These are phyloP conservation scores for Austrofundulus limnaeus DNA, from an alignment of 2,113 vertebrate species.

Conservation along the genomic window DNA sequence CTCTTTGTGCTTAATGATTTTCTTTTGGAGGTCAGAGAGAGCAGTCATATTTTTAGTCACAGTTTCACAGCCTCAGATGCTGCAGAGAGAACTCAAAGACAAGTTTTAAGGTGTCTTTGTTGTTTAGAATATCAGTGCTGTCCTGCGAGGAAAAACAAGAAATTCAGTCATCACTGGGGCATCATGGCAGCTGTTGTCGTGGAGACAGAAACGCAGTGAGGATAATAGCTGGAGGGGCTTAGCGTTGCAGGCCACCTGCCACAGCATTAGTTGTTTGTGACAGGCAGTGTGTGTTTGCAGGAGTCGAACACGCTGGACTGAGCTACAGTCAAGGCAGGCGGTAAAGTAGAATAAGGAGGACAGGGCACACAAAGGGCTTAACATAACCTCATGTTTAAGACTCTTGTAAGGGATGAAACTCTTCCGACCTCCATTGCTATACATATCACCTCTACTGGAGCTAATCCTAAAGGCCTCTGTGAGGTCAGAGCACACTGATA, in stretches of 20 bases:
- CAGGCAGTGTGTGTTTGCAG: constrained; percentile 30
- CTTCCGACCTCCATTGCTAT: constrained; percentile 42
- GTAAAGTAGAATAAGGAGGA: constrained; percentile 60
- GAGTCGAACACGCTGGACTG: constrained; percentile 8
- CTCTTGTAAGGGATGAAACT: constrained; percentile 49
- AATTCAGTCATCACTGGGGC: constrained; percentile 52
- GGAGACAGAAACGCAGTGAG: constrained; percentile 73
- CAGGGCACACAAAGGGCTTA: constrained; percentile 66
- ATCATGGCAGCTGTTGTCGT: constrained; percentile 72
- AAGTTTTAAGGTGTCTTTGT: constrained; percentile 22
- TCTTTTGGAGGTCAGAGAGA: constrained; percentile 1
- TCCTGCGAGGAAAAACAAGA: constrained; percentile 50
- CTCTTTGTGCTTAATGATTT: background rate
- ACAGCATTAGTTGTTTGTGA: constrained; percentile 69
- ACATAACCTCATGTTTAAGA: constrained; percentile 57
- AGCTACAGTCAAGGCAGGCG: constrained; percentile 38
- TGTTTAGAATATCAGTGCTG: constrained; percentile 33
- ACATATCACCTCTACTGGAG: constrained; percentile 49
- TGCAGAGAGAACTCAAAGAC: constrained; percentile 1
- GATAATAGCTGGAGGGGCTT: constrained; percentile 82
- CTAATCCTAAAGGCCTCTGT: constrained; percentile 52
- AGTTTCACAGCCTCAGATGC: background rate
- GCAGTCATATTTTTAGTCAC: background rate
- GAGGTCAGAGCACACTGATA: constrained; percentile 29
- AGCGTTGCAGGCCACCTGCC: constrained; percentile 79